Percentiles rank a stretch among this genome's conserved stretches.
These are phyloP conservation scores for Cyanistes caeruleus DNA, from an alignment of 2,113 vertebrate species.

Conservation along the genomic window DNA sequence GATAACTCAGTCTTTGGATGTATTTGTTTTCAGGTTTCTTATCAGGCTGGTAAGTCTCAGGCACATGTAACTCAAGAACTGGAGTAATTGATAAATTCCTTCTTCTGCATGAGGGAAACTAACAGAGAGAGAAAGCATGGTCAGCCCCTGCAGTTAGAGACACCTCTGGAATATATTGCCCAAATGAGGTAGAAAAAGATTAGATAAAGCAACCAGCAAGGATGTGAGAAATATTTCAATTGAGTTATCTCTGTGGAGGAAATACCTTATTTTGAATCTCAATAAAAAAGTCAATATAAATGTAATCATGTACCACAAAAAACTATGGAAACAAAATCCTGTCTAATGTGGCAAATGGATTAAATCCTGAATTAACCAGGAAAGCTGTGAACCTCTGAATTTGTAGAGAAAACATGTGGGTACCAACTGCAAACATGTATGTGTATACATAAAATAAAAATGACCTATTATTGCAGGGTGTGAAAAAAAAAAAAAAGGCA, in stretches of 20 bases:
- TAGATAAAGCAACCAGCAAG: not conserved
- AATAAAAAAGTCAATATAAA: slow-evolving; percentile 7
- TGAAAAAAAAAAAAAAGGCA: not conserved
- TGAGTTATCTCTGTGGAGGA: not conserved
- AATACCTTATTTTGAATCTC: not conserved
- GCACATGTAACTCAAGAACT: not conserved
- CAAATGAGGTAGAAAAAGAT: not conserved
- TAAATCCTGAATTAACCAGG: not conserved
- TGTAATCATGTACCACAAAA: not conserved
- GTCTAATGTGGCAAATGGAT: not conserved
- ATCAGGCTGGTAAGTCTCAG: not conserved
- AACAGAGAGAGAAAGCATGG: not conserved
- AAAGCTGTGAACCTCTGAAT: not conserved
- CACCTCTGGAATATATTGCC: not conserved
- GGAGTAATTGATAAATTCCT: not conserved
- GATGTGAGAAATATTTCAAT: not conserved
- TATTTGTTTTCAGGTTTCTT: slow-evolving; percentile 41
- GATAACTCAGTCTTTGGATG: slow-evolving; percentile 15
- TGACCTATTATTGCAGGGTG: not conserved
- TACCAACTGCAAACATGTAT: slow-evolving; percentile 17
- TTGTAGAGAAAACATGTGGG: not conserved
- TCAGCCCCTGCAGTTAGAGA: not conserved
- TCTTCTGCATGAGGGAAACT: not conserved
- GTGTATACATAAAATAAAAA: slow-evolving; percentile 40
- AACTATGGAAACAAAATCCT: not conserved